These are phyloP conservation scores for Pollenia amentaria DNA, from an alignment of 2,888 invertebrate genomes.

Conservation along the genomic window DNA sequence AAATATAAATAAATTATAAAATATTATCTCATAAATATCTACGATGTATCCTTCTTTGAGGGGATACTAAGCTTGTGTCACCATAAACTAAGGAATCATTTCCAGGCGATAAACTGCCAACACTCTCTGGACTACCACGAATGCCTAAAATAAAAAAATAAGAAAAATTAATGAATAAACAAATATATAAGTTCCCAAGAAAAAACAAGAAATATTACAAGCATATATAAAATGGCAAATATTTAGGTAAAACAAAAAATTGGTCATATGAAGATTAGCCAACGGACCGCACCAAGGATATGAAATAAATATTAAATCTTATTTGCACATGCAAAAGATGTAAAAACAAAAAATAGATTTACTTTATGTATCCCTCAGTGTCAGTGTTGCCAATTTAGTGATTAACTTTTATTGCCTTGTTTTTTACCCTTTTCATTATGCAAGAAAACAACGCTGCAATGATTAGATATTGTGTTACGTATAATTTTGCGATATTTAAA, in stretches of 20 bases:
- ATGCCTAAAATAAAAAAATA: slow-evolving; percentile 68
- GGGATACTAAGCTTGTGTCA: slow-evolving; percentile 80
- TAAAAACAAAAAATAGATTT: too few relatives aligned
- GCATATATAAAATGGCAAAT: neutral
- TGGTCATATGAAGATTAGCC: slow-evolving; percentile 10
- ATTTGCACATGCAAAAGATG: neutral
- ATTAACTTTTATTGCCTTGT: too few relatives aligned
- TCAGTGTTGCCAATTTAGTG: too few relatives aligned
- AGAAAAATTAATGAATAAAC: slow-evolving; percentile 37
- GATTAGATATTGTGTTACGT: too few relatives aligned
- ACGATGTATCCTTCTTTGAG: slow-evolving; percentile 80
- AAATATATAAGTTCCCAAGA: slow-evolving; percentile 10
- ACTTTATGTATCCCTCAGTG: too few relatives aligned
- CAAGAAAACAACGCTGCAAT: too few relatives aligned
- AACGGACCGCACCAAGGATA: neutral
- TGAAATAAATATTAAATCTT: slow-evolving; percentile 4
- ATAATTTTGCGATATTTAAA: too few relatives aligned
- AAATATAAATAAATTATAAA: slow-evolving; percentile 69
- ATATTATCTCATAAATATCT: slow-evolving; percentile 78
- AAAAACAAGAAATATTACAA: slow-evolving; percentile 24
- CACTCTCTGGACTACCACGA: slow-evolving; percentile 75
- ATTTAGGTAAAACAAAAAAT: neutral
- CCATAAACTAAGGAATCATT: slow-evolving; percentile 81
- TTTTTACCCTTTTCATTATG: too few relatives aligned
- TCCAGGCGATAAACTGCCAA: slow-evolving; percentile 78